These are phyloP conservation scores for Xestia ashworthii DNA, from an alignment of 2,888 invertebrate genomes.

Conservation along the genomic window DNA sequence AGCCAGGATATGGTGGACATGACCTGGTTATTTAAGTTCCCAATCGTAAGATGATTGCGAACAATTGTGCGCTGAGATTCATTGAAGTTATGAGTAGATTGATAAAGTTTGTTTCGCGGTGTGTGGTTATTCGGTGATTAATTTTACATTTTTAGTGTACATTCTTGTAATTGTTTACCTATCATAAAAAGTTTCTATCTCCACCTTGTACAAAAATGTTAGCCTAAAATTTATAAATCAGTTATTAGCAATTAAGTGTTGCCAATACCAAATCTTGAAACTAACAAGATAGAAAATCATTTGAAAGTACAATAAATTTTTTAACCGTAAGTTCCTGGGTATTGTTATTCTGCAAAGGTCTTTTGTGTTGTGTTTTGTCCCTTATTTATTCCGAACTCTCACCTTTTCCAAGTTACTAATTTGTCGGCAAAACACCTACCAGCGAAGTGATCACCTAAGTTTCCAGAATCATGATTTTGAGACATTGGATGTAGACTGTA, in stretches of 20 bases:
- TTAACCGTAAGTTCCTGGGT: background rate
- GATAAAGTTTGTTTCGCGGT: background rate
- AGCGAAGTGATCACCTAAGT: constrained; percentile 17
- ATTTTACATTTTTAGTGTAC: background rate
- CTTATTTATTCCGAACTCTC: background rate
- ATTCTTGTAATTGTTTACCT: background rate
- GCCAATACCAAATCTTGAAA: background rate
- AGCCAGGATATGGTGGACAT: constrained; percentile 70
- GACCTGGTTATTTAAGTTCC: constrained; percentile 61
- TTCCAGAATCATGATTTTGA: constrained; percentile 31
- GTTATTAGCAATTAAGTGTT: background rate
- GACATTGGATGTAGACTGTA: constrained; percentile 40
- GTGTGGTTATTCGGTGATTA: background rate
- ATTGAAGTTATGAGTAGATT: constrained; percentile 3
- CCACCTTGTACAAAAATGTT: background rate
- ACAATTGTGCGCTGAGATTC: constrained; percentile 28
- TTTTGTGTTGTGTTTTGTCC: background rate
- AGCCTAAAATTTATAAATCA: background rate
- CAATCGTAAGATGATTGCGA: constrained; percentile 52
- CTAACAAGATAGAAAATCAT: background rate
- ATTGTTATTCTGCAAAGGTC: background rate
- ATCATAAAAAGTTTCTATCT: background rate
- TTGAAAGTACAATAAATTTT: background rate
- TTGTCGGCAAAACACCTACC: constrained; percentile 4
- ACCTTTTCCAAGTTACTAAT: background rate